These are phyloP conservation scores for Tupaia tana DNA, from an alignment of 2,113 vertebrate species.

Conservation along the genomic window DNA sequence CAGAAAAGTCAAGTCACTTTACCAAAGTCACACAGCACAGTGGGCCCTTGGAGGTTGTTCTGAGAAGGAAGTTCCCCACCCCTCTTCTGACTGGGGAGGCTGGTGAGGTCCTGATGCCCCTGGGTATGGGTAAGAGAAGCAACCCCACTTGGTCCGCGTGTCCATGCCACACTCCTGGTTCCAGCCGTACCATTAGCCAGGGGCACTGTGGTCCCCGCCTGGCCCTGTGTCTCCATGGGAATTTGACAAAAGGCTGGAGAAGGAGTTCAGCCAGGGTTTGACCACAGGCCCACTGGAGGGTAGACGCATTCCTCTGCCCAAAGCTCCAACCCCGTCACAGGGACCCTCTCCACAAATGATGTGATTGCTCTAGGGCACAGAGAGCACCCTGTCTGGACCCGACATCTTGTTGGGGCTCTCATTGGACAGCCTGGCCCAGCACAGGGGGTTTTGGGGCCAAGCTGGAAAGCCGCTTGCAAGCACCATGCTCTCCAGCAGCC, in stretches of 20 bases:
- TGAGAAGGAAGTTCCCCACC: neutral
- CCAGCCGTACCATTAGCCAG: neutral
- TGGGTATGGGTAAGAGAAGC: neutral
- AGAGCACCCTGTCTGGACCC: neutral
- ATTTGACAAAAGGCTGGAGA: neutral
- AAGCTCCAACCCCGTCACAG: neutral
- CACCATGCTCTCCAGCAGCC: slow-evolving; percentile 83
- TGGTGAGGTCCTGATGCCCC: too few relatives aligned
- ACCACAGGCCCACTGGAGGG: neutral
- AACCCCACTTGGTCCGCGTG: too few relatives aligned
- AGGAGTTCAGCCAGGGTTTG: neutral
- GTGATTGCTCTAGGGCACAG: neutral
- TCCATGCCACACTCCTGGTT: neutral
- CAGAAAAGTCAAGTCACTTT: neutral
- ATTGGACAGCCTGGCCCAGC: slow-evolving; percentile 84
- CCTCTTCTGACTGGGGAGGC: neutral
- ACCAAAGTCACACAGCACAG: neutral
- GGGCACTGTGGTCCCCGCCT: neutral
- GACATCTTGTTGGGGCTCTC: slow-evolving; percentile 63
- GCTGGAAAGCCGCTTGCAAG: slow-evolving; percentile 83
- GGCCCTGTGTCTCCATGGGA: neutral
- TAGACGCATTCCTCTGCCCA: neutral
- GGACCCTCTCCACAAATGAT: neutral
- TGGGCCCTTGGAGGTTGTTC: neutral
- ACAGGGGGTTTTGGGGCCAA: slow-evolving; percentile 84